Percentiles rank a stretch among this genome's conserved stretches.
Evolutionary conservation across 2,888 invertebrate genomes (phyloP).

Genomic region (Acronicta alni): DNA sequence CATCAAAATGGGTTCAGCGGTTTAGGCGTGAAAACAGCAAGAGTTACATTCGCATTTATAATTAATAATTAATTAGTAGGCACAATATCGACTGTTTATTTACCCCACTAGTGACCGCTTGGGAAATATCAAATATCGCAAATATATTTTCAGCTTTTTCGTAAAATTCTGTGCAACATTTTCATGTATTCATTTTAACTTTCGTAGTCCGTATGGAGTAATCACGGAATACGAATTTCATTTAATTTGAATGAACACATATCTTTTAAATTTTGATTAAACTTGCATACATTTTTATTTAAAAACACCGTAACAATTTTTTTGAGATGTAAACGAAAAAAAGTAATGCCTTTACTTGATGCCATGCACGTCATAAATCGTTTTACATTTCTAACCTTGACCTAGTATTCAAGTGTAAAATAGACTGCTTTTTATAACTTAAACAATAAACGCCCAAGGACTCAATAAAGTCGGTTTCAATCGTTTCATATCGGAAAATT

Average conservation of each 20-base stretch:
- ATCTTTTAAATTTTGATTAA: no score
- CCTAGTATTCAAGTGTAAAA: not conserved
- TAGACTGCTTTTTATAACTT: not conserved
- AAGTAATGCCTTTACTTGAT: no score
- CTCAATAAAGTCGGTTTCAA: not conserved
- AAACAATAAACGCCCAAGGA: not conserved
- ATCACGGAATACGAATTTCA: not conserved
- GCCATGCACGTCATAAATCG: not conserved
- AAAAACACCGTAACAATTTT: no score
- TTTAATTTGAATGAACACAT: no score
- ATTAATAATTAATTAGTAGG: no score
- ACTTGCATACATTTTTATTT: no score
- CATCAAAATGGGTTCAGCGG: no score
- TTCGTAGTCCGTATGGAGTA: not conserved
- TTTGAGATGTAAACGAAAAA: no score
- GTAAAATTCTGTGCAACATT: not conserved
- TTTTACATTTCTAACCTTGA: not conserved
- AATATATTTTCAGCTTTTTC: constrained; percentile 12
- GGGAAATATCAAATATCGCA: constrained; percentile 37
- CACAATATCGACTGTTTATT: no score
- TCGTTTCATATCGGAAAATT: not conserved
- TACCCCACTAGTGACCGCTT: constrained; percentile 24
- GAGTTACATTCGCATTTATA: no score
- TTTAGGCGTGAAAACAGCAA: no score
- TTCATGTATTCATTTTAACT: not conserved